Base-by-base conservation (phyloP, 2,797 vertebrate species). In the Orestias chungarensis region DNA sequence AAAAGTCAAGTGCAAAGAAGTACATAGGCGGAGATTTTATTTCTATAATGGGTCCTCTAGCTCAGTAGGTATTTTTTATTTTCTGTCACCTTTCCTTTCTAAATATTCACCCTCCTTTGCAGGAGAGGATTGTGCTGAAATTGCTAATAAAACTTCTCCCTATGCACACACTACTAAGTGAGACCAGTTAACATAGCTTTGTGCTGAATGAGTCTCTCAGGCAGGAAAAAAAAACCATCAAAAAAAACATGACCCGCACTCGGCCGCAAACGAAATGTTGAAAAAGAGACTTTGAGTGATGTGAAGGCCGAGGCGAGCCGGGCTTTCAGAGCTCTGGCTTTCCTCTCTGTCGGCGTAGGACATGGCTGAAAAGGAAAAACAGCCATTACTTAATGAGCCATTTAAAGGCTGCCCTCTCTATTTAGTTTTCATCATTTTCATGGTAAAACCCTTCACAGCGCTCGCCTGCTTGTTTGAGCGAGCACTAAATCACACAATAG, bases 341-440 rank as follows among this genome's bases (percentile, higher is more conserved):
- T 80, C 80, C 86, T 87, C 69, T 81, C 74, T 66, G 74, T 82
- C 78, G 83, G 74, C 43, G 61, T 84, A 89, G 82, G 86, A 84
- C 86, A 66, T 2, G 38, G 65, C 81, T 88, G 85, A 93, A 91
- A 87, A 86, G 78, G 83, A 91, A 93, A 40, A 93, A 89, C 85
- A 89, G 83, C 75, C 82, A 87, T 93, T 88, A 88, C 89, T 89
- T 92, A 92, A 93, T 91, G 86, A 93, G 87, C 81, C 87, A 91
- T 91, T 92, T 91, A 87, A 86, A 86, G 81, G 74, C 79, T 80
- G 85, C 83, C 84, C 86, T 91, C 83, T 88, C 88, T 84, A 89
- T 91, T 93, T 92, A 89, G 73, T 59, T 87, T 87, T 89, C 87
- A 91, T 93, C 90, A 90, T 90, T 91, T 91, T 88, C 86, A 89